Evolutionary conservation across 1,140 invertebrate species (phyloP), one percentile per base, ranked within the genome.

Genomic region (Hyles euphorbiae): DNA sequence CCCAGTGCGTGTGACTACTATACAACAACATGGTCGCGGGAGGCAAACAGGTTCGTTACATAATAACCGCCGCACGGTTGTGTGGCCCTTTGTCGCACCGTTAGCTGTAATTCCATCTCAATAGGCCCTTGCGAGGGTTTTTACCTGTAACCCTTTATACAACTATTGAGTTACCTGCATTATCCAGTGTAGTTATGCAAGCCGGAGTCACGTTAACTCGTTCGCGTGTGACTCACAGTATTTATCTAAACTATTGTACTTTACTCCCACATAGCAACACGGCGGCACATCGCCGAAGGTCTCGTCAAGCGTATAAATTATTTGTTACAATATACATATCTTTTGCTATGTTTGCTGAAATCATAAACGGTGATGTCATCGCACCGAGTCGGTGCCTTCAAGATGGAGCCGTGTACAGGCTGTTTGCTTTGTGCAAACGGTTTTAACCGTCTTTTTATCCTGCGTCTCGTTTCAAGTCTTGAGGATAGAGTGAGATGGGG

Each of bases 351-450:
- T 82, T 80, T 67, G 75, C 74, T 79, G 70, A 82, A 82, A 80
- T 78, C 78, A 84, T 81, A 85, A 86, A 72, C 63, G 80, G 64
- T 88, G 85, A 88, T 84, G 82, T 88, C 85, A 88, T 84, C 75
- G 60, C 68, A 53, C 56, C 64, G 65, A 73, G 61, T 69, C 53
- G 54, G 60, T 58, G 69, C 60, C 49, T 61, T 56, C 79, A 74
- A 79, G 81, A 74, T 71, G 70, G 79, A 72, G 73, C 76, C 33
- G 22, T 71, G 69, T 66, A 69, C 65, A 70, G 67, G 64, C 72
- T 81, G 76, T 85, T 86, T 87, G 72, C 74, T 67, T 70, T 58
- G 57, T 68, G 65, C 78, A 68, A 79, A 83, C 76, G 76, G 74
- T 78, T 72, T 73, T 74, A 85, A 84, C 81, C 78, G 83, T 81